Conservation (phyloP, 1,140 invertebrate species). For the Lucilia sericata region DNA sequence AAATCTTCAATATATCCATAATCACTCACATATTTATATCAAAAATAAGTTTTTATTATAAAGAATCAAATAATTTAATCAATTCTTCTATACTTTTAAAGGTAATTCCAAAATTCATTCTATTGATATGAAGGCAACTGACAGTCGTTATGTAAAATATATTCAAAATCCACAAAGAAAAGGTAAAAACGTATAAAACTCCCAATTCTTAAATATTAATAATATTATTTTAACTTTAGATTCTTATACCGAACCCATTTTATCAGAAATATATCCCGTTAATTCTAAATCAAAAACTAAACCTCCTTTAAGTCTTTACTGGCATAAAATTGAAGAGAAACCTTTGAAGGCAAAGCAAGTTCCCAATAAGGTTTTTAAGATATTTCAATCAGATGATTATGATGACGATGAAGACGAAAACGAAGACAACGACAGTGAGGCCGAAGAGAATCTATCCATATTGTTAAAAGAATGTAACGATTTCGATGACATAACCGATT, state of each 20-base stretch:
- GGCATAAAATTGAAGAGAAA: conserved; percentile 21
- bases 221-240: background rate
- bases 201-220: too few relatives aligned
- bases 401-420: background rate
- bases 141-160: too few relatives aligned
- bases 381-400: background rate
- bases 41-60: too few relatives aligned
- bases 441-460: background rate
- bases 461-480: background rate
- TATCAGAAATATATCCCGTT: background rate
- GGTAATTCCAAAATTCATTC: too few relatives aligned
- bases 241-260: background rate
- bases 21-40: too few relatives aligned
- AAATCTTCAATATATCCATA: too few relatives aligned
- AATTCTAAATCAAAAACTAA: background rate
- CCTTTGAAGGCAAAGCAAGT: background rate
- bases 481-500: background rate
- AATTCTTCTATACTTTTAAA: too few relatives aligned
- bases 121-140: too few relatives aligned
- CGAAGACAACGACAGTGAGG: background rate
- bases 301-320: background rate
- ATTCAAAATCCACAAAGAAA: too few relatives aligned
- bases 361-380: background rate
- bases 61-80: too few relatives aligned
- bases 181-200: too few relatives aligned